Conservation (phyloP, 1,140 invertebrate genomes). For the Aphidius gifuensis region DNA sequence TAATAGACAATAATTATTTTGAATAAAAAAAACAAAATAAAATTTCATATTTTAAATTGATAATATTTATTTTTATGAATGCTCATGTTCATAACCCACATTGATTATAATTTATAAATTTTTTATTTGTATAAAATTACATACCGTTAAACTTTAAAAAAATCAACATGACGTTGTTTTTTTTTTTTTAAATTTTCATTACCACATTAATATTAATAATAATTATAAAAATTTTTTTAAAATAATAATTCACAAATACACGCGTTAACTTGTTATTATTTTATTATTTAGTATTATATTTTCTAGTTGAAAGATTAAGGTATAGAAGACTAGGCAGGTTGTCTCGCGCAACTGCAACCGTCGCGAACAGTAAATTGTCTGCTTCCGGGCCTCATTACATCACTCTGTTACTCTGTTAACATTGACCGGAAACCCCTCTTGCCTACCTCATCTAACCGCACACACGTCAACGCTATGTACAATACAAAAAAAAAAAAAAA, state of each 20-base stretch:
- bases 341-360: conserved; percentile 52
- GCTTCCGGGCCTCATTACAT: conserved; percentile 59
- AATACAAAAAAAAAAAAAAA: conserved; percentile 22
- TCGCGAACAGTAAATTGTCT: conserved; percentile 53
- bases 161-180: conserved; percentile 9
- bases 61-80: no score
- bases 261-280: no score
- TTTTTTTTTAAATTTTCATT: no score
- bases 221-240: no score
- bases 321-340: conserved; percentile 42
- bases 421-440: conserved; percentile 51
- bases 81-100: no score
- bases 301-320: conserved; percentile 20
- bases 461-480: conserved; percentile 32
- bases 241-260: no score
- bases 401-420: conserved; percentile 57
- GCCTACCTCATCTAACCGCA: conserved; percentile 51
- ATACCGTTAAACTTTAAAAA: conserved; percentile 5
- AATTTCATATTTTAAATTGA: no score
- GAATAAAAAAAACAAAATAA: no score
- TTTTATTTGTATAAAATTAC: not conserved
- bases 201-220: no score
- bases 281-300: no score
- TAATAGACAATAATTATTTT: no score
- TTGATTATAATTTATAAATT: not conserved